phyloP scores from a whole-genome alignment of 1,140 invertebrate genomes.

The Ladona fulva region DNA sequence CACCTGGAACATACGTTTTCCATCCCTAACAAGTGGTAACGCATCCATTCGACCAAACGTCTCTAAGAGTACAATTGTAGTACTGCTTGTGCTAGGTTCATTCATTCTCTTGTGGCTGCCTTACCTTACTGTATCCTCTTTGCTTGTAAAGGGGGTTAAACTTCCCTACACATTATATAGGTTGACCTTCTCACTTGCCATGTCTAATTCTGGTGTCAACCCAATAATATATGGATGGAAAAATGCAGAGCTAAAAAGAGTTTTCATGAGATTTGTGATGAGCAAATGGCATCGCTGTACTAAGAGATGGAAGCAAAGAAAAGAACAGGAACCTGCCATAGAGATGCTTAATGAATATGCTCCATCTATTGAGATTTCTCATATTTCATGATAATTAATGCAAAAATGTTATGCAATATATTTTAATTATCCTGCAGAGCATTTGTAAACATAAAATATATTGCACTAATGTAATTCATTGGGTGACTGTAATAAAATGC shows the following conservation, averaged over 20 bases:
- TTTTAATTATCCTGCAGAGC: too few relatives aligned
- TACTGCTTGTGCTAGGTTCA: conserved; percentile 58
- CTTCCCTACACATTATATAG: conserved; percentile 52
- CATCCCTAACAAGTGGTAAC: neutral
- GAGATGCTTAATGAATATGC: too few relatives aligned
- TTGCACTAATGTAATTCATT: too few relatives aligned
- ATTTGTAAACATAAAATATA: too few relatives aligned
- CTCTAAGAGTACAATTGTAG: conserved; percentile 38
- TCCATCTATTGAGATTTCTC: too few relatives aligned
- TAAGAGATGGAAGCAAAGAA: too few relatives aligned
- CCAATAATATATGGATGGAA: conserved; percentile 75
- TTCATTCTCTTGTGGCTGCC: conserved; percentile 69
- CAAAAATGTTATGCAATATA: too few relatives aligned
- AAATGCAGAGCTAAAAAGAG: conserved; percentile 58
- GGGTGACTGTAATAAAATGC: too few relatives aligned
- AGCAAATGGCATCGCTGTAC: neutral
- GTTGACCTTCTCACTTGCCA: conserved; percentile 55
- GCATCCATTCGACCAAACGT: neutral
- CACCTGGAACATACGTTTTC: neutral
- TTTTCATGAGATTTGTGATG: conserved; percentile 37
- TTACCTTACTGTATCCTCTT: conserved; percentile 54
- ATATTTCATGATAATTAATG: too few relatives aligned
- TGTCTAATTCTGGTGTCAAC: conserved; percentile 66
- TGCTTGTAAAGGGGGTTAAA: neutral
- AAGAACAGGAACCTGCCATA: too few relatives aligned